Evolutionary conservation across 2,113 vertebrate genomes (phyloP).

Genomic region (Rhea pennata): DNA sequence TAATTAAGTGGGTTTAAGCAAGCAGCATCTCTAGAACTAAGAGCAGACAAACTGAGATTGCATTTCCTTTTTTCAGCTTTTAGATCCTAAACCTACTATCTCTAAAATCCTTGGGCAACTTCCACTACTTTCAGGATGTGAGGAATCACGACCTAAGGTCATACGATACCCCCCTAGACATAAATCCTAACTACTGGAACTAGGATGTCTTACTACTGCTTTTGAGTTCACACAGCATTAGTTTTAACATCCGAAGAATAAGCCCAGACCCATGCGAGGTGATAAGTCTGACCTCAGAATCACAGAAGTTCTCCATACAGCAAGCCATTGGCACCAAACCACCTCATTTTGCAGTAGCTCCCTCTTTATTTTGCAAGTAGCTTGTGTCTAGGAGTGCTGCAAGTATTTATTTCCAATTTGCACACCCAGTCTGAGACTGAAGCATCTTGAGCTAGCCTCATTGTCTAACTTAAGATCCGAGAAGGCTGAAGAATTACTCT

Average conservation of each 20-base stretch:
- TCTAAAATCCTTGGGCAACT: not conserved
- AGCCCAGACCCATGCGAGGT: not conserved
- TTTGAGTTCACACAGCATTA: not conserved
- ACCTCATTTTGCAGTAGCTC: not conserved
- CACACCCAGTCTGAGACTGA: not conserved
- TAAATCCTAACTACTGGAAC: not conserved
- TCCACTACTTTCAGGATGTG: not conserved
- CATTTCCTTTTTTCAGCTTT: not conserved
- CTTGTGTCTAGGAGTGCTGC: not conserved
- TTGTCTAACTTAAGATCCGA: not conserved
- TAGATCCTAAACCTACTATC: not conserved
- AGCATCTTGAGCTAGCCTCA: not conserved
- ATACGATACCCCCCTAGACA: rapidly evolving
- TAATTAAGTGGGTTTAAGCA: not conserved
- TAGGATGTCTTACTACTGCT: not conserved
- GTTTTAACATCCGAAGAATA: not conserved
- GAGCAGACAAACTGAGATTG: not conserved
- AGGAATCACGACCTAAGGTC: not conserved
- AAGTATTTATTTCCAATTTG: not conserved
- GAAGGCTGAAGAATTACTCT: not conserved
- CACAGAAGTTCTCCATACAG: not conserved
- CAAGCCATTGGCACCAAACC: not conserved
- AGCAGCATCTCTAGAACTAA: not conserved
- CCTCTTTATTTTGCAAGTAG: not conserved
- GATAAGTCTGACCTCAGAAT: not conserved